These are phyloP conservation scores for Parnassius smintheus DNA, from an alignment of 2,888 invertebrate genomes.

Conservation along the genomic window DNA sequence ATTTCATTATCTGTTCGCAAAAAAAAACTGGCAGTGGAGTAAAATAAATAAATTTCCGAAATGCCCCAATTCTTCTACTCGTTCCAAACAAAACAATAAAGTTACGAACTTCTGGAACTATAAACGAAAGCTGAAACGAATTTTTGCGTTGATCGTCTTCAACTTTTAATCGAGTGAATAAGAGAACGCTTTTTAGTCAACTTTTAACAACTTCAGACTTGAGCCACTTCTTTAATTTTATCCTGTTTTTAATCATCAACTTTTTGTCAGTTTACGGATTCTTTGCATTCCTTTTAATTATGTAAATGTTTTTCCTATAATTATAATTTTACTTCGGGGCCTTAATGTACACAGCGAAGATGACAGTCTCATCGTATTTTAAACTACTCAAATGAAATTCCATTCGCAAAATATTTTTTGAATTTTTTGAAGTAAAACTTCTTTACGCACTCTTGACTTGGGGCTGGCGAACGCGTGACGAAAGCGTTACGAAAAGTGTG, in stretches of 20 bases:
- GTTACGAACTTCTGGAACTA: neutral
- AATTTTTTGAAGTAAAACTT: neutral
- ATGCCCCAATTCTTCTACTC: neutral
- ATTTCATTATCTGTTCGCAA: neutral
- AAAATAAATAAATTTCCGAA: neutral
- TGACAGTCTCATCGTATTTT: neutral
- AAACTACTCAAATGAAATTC: neutral
- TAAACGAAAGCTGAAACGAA: conserved; percentile 10
- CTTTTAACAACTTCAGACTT: conserved; percentile 11
- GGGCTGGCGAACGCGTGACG: too few species aligned
- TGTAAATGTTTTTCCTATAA: too few species aligned
- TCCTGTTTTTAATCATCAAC: conserved; percentile 1
- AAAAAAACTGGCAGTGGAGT: neutral
- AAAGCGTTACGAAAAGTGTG: too few species aligned
- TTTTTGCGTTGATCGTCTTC: conserved; percentile 6
- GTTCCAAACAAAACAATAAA: conserved; percentile 3
- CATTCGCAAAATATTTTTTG: neutral
- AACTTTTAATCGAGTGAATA: conserved; percentile 5
- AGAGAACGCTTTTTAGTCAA: conserved; percentile 8
- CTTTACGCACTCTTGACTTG: too few species aligned
- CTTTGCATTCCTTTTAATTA: too few species aligned
- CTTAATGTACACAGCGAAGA: too few species aligned
- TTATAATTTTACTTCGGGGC: neutral
- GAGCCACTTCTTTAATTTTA: conserved; percentile 10
- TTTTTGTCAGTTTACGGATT: neutral